A percentile compares a stretch with the other conserved stretches of the same genome.
These are phyloP conservation scores for Lepus oiostolus DNA, from an alignment of 2,797 vertebrate genomes.

Conservation along the genomic window DNA sequence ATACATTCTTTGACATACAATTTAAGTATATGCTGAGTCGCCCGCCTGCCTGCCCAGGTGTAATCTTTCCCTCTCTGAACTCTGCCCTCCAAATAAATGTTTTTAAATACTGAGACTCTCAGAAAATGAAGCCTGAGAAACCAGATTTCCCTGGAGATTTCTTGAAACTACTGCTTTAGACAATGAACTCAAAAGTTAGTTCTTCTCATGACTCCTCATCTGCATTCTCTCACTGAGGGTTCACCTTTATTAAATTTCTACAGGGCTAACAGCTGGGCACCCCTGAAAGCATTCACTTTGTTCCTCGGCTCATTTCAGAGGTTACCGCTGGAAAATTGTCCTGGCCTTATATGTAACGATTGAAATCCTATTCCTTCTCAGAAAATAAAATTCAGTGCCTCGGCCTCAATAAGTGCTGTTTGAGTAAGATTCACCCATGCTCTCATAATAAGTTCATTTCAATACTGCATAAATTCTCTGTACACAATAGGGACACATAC, in stretches of 20 bases:
- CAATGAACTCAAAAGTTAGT: not conserved
- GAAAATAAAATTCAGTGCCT: not conserved
- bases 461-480: not conserved
- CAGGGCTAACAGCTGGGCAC: not conserved
- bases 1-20: not conserved
- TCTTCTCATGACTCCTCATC: not conserved
- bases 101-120: not conserved
- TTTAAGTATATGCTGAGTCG: not conserved
- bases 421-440: not conserved
- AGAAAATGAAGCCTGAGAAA: not conserved
- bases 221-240: not conserved
- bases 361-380: constrained; percentile 32
- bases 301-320: not conserved
- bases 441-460: not conserved
- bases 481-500: too few species aligned
- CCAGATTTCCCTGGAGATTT: not conserved
- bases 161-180: not conserved
- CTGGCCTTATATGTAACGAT: not conserved
- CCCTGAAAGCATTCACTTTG: not conserved
- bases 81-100: too few species aligned
- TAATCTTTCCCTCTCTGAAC: too few species aligned
- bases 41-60: too few species aligned
- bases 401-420: not conserved
- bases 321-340: not conserved
- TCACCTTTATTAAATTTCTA: not conserved